phyloP scores from a whole-genome alignment of 2,797 vertebrate genomes.

The Pangasius krempfi region DNA sequence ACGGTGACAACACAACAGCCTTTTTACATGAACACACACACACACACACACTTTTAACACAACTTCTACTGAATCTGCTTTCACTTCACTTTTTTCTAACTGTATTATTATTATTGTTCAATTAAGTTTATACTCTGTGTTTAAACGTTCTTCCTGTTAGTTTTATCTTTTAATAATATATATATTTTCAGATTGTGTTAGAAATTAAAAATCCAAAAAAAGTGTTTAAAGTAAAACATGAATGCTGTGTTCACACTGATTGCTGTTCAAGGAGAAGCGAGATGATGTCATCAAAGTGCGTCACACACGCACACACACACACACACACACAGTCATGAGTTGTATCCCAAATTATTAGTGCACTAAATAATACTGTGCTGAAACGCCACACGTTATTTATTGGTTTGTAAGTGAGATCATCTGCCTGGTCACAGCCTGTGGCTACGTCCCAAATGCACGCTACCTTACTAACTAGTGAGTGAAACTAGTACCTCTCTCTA shows the following conservation, averaged over 20 bases:
- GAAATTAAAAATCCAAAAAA: not conserved
- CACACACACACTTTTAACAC: not conserved
- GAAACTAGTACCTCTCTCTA: not conserved
- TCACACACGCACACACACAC: not conserved
- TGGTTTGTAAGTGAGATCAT: not conserved
- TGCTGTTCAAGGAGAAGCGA: not conserved
- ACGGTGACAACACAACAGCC: not conserved
- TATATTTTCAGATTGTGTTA: not conserved
- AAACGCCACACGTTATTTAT: not conserved
- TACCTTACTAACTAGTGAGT: not conserved
- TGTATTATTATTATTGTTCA: not conserved
- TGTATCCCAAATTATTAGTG: not conserved
- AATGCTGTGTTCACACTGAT: not conserved
- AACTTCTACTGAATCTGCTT: not conserved
- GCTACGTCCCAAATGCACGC: not conserved
- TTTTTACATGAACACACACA: not conserved
- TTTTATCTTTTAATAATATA: not conserved
- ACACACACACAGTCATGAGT: not conserved
- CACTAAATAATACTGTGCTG: not conserved
- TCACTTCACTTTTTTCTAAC: not conserved
- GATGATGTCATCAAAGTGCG: constrained; percentile 19
- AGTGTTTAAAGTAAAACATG: not conserved
- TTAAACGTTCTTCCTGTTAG: not conserved
- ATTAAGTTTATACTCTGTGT: not conserved
- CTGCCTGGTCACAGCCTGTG: not conserved